A percentile compares a stretch with the other conserved stretches of the same genome.
phyloP scores from a whole-genome alignment of 2,797 vertebrate species.

The Pelobates cultripes region DNA sequence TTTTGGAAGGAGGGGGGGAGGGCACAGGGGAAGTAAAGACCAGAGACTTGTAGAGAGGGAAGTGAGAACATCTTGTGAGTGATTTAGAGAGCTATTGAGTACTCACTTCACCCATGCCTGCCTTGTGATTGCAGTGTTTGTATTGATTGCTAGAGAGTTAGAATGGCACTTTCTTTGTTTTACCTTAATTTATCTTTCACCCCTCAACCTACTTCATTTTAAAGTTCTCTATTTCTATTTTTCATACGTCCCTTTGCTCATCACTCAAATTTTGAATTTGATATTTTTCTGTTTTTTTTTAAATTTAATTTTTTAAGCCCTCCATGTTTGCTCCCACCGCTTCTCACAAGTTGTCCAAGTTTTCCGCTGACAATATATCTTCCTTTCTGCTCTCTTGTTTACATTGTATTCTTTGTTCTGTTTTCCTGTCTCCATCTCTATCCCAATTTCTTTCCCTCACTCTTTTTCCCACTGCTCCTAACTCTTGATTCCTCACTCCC shows the following conservation, averaged over 20 bases:
- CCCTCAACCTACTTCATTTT: no score
- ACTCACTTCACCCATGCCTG: neutral
- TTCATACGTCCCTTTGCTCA: no score
- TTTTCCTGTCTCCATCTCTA: neutral
- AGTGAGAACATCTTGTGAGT: conserved; percentile 41
- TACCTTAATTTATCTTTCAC: no score
- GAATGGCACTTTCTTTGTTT: no score
- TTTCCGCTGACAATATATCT: no score
- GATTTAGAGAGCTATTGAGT: conserved; percentile 1
- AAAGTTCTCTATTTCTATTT: no score
- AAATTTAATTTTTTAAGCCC: neutral
- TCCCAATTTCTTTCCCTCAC: no score
- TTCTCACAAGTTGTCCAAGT: neutral
- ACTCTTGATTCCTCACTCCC: no score
- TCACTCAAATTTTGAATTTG: no score
- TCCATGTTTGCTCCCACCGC: neutral
- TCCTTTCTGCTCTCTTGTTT: neutral
- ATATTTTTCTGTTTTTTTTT: no score
- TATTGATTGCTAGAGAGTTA: neutral
- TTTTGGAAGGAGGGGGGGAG: conserved; percentile 13
- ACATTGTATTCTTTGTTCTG: neutral
- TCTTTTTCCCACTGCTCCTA: no score
- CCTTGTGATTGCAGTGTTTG: neutral
- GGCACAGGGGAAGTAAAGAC: conserved; percentile 33
- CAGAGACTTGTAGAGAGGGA: conserved; percentile 28